A percentile compares a stretch with the other conserved stretches of the same genome.
phyloP scores from a whole-genome alignment of 2,113 vertebrate species.

The Polypterus senegalus region DNA sequence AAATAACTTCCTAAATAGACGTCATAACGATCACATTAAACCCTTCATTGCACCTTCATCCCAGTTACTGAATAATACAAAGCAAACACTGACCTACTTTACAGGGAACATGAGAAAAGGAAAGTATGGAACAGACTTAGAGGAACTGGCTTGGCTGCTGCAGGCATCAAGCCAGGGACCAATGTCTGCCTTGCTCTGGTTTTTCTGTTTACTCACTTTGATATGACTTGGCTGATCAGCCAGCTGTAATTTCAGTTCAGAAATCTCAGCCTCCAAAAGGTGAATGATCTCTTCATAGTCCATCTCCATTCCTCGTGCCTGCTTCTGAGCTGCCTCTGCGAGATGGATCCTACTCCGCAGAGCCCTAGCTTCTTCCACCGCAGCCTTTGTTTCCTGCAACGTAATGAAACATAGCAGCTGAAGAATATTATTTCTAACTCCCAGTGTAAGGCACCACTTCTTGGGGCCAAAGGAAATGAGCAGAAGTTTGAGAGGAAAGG shows the following conservation, averaged over 20 bases:
- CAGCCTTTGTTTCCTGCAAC: slow-evolving; percentile 65
- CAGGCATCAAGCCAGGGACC: too few relatives aligned
- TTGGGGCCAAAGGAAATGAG: slow-evolving; percentile 1
- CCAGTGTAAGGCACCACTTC: background rate
- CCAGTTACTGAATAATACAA: slow-evolving; percentile 82
- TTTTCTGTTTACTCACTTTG: slow-evolving; percentile 50
- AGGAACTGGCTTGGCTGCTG: background rate
- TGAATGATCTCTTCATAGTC: slow-evolving; percentile 91
- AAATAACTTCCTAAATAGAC: slow-evolving; percentile 35
- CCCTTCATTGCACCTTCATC: slow-evolving; percentile 40
- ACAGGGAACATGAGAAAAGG: slow-evolving; percentile 59
- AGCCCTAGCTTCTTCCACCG: slow-evolving; percentile 60
- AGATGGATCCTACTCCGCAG: slow-evolving; percentile 64
- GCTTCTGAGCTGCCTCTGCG: slow-evolving; percentile 73
- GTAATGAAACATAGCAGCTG: slow-evolving; percentile 2
- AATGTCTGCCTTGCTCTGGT: background rate
- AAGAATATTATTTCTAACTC: background rate
- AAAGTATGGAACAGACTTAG: slow-evolving; percentile 59
- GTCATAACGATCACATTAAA: slow-evolving; percentile 40
- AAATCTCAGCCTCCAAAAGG: slow-evolving; percentile 79
- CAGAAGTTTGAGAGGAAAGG: background rate
- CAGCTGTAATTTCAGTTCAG: slow-evolving; percentile 74
- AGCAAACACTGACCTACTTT: slow-evolving; percentile 95
- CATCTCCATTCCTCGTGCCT: slow-evolving; percentile 79
- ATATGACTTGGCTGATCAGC: slow-evolving; percentile 44